Conservation (phyloP, 2,797 vertebrate species). For the Peromyscus attwateri region DNA sequence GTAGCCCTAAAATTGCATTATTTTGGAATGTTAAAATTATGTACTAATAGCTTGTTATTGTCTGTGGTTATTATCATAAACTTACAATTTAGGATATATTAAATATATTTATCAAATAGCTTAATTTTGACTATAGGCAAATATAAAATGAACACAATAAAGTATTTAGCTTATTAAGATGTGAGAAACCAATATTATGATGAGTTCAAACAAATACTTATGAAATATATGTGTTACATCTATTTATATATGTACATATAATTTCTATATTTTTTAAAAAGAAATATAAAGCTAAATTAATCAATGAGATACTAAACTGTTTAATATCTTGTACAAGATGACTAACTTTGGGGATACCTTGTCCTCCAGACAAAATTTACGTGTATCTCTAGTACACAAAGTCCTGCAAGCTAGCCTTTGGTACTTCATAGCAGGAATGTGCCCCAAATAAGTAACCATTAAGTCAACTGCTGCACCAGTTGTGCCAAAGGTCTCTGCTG, state of each 20-base stretch:
- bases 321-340: not conserved
- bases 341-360: not conserved
- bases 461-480: not conserved
- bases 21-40: not conserved
- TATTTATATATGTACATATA: not conserved
- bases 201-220: not conserved
- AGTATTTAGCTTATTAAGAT: slow-evolving; percentile 9
- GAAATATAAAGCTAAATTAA: not conserved
- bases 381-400: not conserved
- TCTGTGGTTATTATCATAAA: slow-evolving; percentile 4
- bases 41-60: not conserved
- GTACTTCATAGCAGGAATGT: too few species aligned
- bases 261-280: not conserved
- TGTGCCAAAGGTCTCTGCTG: not conserved
- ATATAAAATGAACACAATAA: not conserved
- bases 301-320: not conserved
- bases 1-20: not conserved
- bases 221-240: not conserved
- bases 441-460: not conserved
- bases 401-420: not conserved
- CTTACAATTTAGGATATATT: not conserved
- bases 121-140: not conserved
- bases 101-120: slow-evolving; percentile 26
- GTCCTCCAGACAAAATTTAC: not conserved
- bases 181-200: not conserved